Conservation (phyloP, 2,113 vertebrate genomes). For the Cyanoderma ruficeps region DNA sequence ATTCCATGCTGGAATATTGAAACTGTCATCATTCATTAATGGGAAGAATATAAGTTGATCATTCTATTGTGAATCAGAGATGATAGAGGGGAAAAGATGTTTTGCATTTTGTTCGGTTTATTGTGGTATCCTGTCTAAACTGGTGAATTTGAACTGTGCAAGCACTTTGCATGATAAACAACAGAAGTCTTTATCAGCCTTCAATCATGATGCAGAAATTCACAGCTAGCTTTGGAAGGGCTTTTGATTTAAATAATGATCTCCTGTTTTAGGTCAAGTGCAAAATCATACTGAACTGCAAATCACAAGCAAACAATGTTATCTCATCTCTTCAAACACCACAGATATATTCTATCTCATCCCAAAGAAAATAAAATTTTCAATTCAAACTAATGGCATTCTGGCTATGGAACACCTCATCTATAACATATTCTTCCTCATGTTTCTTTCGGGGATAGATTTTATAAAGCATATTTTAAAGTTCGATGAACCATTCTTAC, state of each 20-base stretch:
- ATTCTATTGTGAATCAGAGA: not conserved
- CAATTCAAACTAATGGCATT: not conserved
- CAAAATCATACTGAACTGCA: not conserved
- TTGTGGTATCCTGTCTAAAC: not conserved
- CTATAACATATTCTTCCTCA: not conserved
- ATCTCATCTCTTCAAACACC: not conserved
- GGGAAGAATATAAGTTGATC: constrained; percentile 6
- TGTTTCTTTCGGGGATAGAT: not conserved
- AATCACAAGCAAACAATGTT: not conserved
- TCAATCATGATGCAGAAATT: constrained; percentile 28
- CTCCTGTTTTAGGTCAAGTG: constrained; percentile 29
- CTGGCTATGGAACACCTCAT: not conserved
- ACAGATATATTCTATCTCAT: not conserved
- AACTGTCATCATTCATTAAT: not conserved
- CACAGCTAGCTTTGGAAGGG: not conserved
- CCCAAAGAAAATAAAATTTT: not conserved
- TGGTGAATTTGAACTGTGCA: constrained; percentile 2
- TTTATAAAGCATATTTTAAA: constrained; percentile 1
- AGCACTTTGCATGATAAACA: constrained; percentile 25
- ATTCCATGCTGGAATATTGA: not conserved
- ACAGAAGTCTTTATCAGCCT: not conserved
- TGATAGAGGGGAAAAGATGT: not conserved
- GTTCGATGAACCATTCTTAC: not conserved
- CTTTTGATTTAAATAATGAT: not conserved
- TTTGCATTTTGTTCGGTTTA: constrained; percentile 27